Evolutionary conservation across 2,113 vertebrate genomes (phyloP), one percentile per base, ranked within the genome.

Genomic region (Alligator sinensis): DNA sequence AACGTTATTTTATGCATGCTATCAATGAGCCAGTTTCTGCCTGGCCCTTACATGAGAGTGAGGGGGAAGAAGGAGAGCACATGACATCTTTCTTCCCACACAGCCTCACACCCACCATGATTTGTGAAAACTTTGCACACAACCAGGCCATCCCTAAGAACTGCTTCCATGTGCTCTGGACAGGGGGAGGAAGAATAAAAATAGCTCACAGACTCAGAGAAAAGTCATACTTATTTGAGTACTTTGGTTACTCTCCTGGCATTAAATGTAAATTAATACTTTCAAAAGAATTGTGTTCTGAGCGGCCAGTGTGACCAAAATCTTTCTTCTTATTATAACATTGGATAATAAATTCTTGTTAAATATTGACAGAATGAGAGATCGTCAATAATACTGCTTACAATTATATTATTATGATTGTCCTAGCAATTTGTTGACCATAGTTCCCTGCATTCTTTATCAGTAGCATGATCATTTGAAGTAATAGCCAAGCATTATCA

Each of bases 221-320:
- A 91, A 86, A 64, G 3, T 2, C 75, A 72, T 90, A 70, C 76
- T 91, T 89, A 38, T 86, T 85, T 80, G 2, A 66, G 17, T 54
- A 57, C 2, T 82, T 80, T 79, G 79, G 34, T 89, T 87, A 55
- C 19, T 34, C 30, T 58, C 19, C 19, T 55, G 25, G 6, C 25
- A 83, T 60, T 84, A 87, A 84, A 87, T 84, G 19, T 27, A 92
- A 93, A 79, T 24, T 1, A 89, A 81, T 90, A 63, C 38, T 89
- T 25, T 79, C 16, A 80, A 24, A 25, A 63, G n/a, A 81, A 81
- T 63, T 6, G 5, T 68, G 19, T 60, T 74, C 19, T 15, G 30
- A 88, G 24, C 63, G 63, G n/a, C 11, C 75, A 70, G 0, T 11
- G 22, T 84, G 78, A 86, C 25, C 30, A 87, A 72, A 30, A 11